These are phyloP conservation scores for Leptinotarsa lineolata DNA, from an alignment of 1,140 invertebrate species.

Conservation along the genomic window DNA sequence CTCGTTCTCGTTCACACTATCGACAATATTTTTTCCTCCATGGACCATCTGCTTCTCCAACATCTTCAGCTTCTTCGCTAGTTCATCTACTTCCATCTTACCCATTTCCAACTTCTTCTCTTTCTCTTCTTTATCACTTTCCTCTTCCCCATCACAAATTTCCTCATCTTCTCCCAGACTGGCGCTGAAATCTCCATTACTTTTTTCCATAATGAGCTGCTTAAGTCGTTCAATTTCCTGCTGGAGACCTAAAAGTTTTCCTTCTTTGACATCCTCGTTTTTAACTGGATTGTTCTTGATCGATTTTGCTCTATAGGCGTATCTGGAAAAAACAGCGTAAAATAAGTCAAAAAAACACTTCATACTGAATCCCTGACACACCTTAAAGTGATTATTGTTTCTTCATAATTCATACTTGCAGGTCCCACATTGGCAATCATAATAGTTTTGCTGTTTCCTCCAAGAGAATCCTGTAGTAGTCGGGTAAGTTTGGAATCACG, in stretches of 20 bases:
- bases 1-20: slow-evolving; percentile 89
- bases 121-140: slow-evolving; percentile 47
- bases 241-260: slow-evolving; percentile 51
- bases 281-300: slow-evolving; percentile 96
- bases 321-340: slow-evolving; percentile 52
- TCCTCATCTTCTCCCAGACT: slow-evolving; percentile 31
- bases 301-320: slow-evolving; percentile 89
- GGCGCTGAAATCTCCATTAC: slow-evolving; percentile 40
- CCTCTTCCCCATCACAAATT: slow-evolving; percentile 42
- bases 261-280: slow-evolving; percentile 84
- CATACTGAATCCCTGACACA: not conserved
- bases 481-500: slow-evolving; percentile 93
- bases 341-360: not conserved
- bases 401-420: slow-evolving; percentile 94
- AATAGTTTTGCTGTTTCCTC: slow-evolving; percentile 94
- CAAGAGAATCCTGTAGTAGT: slow-evolving; percentile 90
- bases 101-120: slow-evolving; percentile 51
- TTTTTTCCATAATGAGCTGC: slow-evolving; percentile 49
- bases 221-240: slow-evolving; percentile 53
- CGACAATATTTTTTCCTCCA: slow-evolving; percentile 85
- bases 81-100: slow-evolving; percentile 54
- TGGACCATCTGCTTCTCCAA: slow-evolving; percentile 87
- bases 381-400: slow-evolving; percentile 88
- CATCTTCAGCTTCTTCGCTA: slow-evolving; percentile 63
- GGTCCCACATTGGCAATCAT: slow-evolving; percentile 98